phyloP scores from a whole-genome alignment of 2,888 invertebrate genomes.

The Apamea epomidion region DNA sequence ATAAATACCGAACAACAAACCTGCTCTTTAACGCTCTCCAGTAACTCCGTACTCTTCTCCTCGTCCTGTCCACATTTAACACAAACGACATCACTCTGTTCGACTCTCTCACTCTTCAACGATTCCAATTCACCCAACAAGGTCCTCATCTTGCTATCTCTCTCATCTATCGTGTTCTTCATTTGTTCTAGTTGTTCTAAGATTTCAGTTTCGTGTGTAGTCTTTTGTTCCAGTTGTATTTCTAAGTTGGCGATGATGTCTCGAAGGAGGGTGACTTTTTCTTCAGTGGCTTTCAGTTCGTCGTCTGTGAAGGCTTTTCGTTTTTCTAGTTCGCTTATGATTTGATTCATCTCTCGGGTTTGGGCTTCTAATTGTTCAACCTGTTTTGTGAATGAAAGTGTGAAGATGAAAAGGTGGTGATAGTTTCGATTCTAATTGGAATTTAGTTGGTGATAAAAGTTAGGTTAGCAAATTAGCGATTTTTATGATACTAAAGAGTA shows the following conservation, averaged over 20 bases:
- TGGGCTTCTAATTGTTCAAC: conserved; percentile 95
- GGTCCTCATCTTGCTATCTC: conserved; percentile 90
- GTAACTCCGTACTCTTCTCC: conserved; percentile 74
- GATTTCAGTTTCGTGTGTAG: conserved; percentile 91
- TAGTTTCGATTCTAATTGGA: not conserved
- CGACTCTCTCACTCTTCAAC: conserved; percentile 84
- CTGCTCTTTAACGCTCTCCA: conserved; percentile 83
- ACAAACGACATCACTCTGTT: conserved; percentile 82
- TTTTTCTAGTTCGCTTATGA: conserved; percentile 91
- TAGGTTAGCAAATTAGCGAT: not conserved
- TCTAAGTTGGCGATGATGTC: conserved; percentile 95
- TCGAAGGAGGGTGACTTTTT: conserved; percentile 93
- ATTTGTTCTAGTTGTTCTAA: conserved; percentile 91
- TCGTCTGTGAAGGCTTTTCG: conserved; percentile 92
- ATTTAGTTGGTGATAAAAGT: not conserved
- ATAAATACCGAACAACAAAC: conserved; percentile 66
- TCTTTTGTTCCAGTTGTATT: conserved; percentile 93
- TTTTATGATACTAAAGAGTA: not conserved
- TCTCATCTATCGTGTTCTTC: conserved; percentile 89
- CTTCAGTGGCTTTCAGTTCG: conserved; percentile 94
- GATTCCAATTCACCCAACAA: conserved; percentile 89
- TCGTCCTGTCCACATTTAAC: conserved; percentile 78
- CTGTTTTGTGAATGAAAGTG: conserved; percentile 82
- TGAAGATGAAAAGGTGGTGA: conserved; percentile 26
- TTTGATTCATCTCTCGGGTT: conserved; percentile 92